Evolutionary conservation across 2,888 invertebrate genomes (phyloP), one percentile per base, ranked within the genome.

Genomic region (Siphonodentalium dalli): DNA sequence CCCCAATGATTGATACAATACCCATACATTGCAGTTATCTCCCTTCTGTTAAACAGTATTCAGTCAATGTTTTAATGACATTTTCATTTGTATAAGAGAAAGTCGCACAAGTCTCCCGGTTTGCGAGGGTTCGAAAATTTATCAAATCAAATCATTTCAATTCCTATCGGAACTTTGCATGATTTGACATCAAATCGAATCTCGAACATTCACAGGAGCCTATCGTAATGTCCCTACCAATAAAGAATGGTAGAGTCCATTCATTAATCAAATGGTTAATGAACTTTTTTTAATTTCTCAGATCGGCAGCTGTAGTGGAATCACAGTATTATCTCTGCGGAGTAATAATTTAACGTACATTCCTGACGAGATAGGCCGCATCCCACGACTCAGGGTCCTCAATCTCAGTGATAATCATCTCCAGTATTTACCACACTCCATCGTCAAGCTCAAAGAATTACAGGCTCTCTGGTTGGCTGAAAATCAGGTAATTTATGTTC

Each of bases 391-490:
- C 52, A 88, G 88, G 78, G 93, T 96, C 45, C 84, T 96, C 48
- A 94, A 93, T 81, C 85, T 96, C 54, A 91, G 93, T 58, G 89
- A 91, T 72, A 96, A 96, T 83, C 87, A 88, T 64, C 85, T 96
- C 44, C 87, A 85, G 70, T 88, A 87, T 83, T 86, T 96, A 75
- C 96, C 96, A 11, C 91, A 93, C 60, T 91, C 93, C 40, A 87
- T 96, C 75, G 86, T 93, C 47, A 93, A 92, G 84, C 86, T 95
- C 75, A 77, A 78, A 42, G 76, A 82, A 54, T 64, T 84, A 15
- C 80, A 83, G 67, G 95, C 95, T 35, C 84, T 96, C 48, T 96
- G 96, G 96, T 86, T 96, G 43, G 91, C 93, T 60, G 93, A 93
- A 79, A 95, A 93, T 84, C 84, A 84, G 78, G 83, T 83, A 50